Evolutionary conservation across 2,113 vertebrate species (phyloP), one percentile per base, ranked within the genome.

Genomic region (Atractosteus spatula): DNA sequence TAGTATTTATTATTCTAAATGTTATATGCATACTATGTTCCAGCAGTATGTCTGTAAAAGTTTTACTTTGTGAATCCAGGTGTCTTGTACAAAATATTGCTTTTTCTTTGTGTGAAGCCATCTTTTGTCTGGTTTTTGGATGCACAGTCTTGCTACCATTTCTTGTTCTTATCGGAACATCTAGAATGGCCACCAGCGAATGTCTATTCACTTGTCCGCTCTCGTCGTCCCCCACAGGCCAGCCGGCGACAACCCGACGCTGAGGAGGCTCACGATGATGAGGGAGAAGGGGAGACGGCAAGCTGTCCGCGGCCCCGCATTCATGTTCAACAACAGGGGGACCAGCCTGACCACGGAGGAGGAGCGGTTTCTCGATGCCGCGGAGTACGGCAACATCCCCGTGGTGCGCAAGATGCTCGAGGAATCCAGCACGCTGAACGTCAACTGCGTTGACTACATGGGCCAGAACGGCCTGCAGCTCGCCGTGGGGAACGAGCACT

Each of bases 361-460:
- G 74, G 93, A 94, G 69, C 89, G 93, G 3, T 94, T 94, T 73
- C 82, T 94, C 8, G 93, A 94, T 3, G 93, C 93, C 0, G 93
- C 93, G 0, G 93, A 94, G 81, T 94, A 94, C 1, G 93, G 93
- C 13, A 94, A 94, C 86, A 94, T 94, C 77, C 93, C 93, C 0
- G 93, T 94, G 72, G 92, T 94, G 79, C 92, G 93, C 83, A 92
- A 90, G 78, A 94, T 94, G 93, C 82, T 94, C 68, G 93, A 94
- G 74, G 93, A 94, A 79, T 92, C 92, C 66, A 80, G 82, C 74
- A 89, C 92, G 0, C 80, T 94, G 42, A 93, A 94, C 62, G 92
- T 94, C 81, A 94, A 94, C 83, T 94, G 93, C 43, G 92, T 94
- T 62, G 93, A 94, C 84, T 93, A 93, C 79, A 94, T 94, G 93